Conservation (phyloP, 2,113 vertebrate genomes). For the Campylorhamphus procurvoides region DNA sequence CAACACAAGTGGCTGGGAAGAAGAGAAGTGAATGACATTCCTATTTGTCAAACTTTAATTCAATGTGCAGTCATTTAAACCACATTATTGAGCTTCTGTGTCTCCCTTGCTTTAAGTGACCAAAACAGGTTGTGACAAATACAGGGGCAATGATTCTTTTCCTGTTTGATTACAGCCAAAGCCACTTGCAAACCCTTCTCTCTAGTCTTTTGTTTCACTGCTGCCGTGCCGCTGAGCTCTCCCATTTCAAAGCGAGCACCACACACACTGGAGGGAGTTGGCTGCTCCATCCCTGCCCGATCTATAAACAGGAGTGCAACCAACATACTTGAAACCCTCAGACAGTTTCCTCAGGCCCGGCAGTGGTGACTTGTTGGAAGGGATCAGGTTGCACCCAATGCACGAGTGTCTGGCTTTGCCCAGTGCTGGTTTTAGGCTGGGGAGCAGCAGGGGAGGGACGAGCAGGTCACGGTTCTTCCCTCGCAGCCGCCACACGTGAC, state of each 20-base stretch:
- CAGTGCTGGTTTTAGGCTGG: not conserved
- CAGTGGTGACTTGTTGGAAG: not conserved
- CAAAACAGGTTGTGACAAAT: not conserved
- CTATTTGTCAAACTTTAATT: not conserved
- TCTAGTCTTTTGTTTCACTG: not conserved
- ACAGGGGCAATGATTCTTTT: not conserved
- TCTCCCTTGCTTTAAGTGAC: not conserved
- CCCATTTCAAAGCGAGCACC: not conserved
- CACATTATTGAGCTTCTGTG: not conserved
- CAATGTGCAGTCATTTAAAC: not conserved
- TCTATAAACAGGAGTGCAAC: not conserved
- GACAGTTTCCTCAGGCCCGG: constrained; percentile 8
- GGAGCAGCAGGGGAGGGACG: not conserved
- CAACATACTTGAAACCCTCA: not conserved
- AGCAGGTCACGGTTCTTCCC: not conserved
- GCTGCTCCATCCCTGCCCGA: not conserved
- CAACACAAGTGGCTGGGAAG: not conserved
- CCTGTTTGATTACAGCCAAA: not conserved
- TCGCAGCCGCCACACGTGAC: not conserved
- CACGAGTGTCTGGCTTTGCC: not conserved
- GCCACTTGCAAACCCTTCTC: not conserved
- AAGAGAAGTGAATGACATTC: not conserved
- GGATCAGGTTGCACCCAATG: not conserved
- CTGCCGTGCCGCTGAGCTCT: not conserved
- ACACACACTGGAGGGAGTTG: not conserved